phyloP scores from a whole-genome alignment of 1,140 invertebrate genomes.

The Grapholita molesta region DNA sequence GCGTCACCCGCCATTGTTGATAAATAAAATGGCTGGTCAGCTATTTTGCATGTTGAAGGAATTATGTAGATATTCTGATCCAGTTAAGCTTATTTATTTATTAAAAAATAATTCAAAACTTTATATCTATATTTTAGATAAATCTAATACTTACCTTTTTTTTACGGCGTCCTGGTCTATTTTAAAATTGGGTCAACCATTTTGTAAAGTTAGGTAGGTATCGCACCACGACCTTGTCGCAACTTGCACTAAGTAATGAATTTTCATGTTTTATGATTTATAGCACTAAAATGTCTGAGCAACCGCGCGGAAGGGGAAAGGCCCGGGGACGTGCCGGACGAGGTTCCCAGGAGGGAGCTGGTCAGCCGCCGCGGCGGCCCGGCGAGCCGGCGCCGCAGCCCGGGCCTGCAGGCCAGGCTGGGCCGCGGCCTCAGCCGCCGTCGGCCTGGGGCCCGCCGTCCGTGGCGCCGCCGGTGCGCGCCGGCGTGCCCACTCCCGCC shows the following conservation, averaged over 20 bases:
- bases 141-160: neutral
- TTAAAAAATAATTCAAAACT: too few relatives aligned
- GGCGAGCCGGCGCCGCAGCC: slow-evolving; percentile 40
- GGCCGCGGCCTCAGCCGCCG: slow-evolving; percentile 55
- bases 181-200: neutral
- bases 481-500: slow-evolving; percentile 45
- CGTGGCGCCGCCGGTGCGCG: slow-evolving; percentile 47
- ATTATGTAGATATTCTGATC: neutral
- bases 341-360: slow-evolving; percentile 31
- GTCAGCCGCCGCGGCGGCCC: slow-evolving; percentile 40
- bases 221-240: neutral
- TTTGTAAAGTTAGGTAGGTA: neutral
- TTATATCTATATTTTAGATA: neutral
- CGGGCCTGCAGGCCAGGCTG: slow-evolving; percentile 25
- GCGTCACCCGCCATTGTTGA: slow-evolving; percentile 9
- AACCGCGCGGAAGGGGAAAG: slow-evolving; percentile 40
- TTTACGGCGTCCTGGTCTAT: too few relatives aligned
- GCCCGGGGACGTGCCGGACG: slow-evolving; percentile 49
- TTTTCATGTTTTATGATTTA: neutral
- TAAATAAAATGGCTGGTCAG: slow-evolving; percentile 9
- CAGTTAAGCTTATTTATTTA: too few relatives aligned
- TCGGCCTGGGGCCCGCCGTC: slow-evolving; percentile 54
- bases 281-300: slow-evolving; percentile 42
- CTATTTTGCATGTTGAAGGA: neutral
- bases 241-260: neutral